These are phyloP conservation scores for Bolinopsis microptera DNA, from an alignment of 37 sponge, comb jelly and placozoan genomes.

Conservation along the genomic window DNA sequence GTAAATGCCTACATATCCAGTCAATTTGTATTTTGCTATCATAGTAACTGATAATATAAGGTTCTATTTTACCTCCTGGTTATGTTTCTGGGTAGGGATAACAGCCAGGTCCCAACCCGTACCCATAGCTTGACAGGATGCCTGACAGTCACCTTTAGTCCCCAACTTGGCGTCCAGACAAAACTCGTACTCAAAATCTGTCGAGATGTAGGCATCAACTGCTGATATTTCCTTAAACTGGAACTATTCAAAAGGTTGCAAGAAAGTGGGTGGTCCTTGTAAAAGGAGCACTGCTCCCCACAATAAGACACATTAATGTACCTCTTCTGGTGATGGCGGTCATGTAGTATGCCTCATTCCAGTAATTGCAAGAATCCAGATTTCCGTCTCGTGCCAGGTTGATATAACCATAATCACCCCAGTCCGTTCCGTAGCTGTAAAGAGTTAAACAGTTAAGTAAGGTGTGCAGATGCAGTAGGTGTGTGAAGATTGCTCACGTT, in stretches of 20 bases:
- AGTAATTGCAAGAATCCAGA: neutral
- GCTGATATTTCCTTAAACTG: no score
- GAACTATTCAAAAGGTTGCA: no score
- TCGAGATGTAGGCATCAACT: no score
- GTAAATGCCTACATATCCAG: neutral
- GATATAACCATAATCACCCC: conserved; percentile 27
- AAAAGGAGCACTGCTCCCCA: no score
- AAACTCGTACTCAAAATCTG: conserved; percentile 19
- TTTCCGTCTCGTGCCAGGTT: neutral
- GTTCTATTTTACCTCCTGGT: neutral
- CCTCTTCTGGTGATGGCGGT: conserved; percentile 1
- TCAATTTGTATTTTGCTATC: neutral
- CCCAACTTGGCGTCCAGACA: neutral
- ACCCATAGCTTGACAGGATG: neutral
- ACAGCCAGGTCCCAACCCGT: conserved; percentile 54
- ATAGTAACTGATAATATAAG: neutral
- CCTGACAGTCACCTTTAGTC: neutral
- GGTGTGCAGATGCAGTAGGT: no score
- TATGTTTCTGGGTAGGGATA: conserved; percentile 11
- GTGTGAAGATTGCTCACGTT: no score
- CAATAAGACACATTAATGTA: no score
- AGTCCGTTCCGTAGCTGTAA: conserved; percentile 9
- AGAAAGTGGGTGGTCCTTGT: no score
- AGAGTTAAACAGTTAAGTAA: no score
- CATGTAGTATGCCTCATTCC: neutral